Evolutionary conservation across 2,888 invertebrate species (phyloP), one percentile per base, ranked within the genome.

Genomic region (Strigamia transsilvanica): DNA sequence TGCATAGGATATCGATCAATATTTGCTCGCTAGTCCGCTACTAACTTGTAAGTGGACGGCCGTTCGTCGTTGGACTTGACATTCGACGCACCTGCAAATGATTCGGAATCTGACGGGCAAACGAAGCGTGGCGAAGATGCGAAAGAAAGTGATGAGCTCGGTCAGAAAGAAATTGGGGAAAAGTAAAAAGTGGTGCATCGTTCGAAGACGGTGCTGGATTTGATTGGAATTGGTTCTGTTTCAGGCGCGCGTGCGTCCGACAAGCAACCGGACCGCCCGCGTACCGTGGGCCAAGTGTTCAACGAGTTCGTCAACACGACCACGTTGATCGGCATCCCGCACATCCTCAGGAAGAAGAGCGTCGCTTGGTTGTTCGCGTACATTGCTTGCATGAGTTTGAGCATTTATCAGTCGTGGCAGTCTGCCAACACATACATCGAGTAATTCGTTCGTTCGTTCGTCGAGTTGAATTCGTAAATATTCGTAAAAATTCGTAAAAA

Each of bases 281-380:
- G 1, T 0, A 15, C 73, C 7, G 73, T 27, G 15, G n/a, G 10
- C 6, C 13, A 73, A 32, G n/a, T 79, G n/a, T 38, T 79, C 12
- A 4, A 5, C 2, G 6, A 80, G 23, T 80, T 80, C 23, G 27
- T 46, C 5, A 23, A 23, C n/a, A 32, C 7, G n/a, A 80, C 80
- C 6, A 80, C 46, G 4, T 51, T 80, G 27, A 46, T 80, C 18
- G 80, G 80, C 15, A 27, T 80, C 15, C 51, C 42, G 27, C 80
- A 80, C 51, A 46, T 42, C 15, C 21, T 80, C 3, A 21, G 23
- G 23, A 80, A 80, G 51, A 80, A 80, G 15, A 80, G 80, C 32
- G 18, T 80, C 2, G n/a, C 5, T 9, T 80, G 80, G 80, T 15
- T 80, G 2, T 12, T 51, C 13, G 80, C 80, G 0, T 80, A 51